Evolutionary conservation across 2,888 invertebrate genomes (phyloP), one percentile per base, ranked within the genome.

Genomic region (Pollenia angustigena): DNA sequence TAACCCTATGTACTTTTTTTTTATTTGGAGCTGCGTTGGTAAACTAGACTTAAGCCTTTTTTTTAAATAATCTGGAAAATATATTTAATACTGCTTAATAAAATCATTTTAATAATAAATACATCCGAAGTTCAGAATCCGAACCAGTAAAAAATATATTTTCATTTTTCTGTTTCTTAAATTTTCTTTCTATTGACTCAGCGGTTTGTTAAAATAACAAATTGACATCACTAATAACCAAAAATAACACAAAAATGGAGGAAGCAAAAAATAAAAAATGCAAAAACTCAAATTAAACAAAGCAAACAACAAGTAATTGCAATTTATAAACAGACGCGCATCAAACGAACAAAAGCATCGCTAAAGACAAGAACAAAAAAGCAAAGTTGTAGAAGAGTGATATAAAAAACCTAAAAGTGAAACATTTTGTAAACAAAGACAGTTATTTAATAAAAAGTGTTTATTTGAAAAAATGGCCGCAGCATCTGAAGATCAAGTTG

Each of bases 401-500:
- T 32, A 42, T 46, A 66, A 76, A 54, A 44, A 60, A 42, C 12
- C 18, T 42, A 8, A 46, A 66, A 81, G 32, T 79, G 52, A 9
- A 72, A 40, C 50, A 58, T 54, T 75, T 60, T 3, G 44, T 44
- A 66, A 74, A 78, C 48, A 85, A 64, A 78, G 71, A 16, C 16
- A 64, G 44, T 58, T 16, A 12, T 10, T 8, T 2, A 66, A 52
- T 2, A 66, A 52, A 71, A 79, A 66, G 32, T 16, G 11, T 60
- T 18, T n/a, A 56, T 54, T 52, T 48, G n/a, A 32, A 32, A 32
- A 85, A 79, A 88, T 88, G 88, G 85, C 88, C 56, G 58, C 79
- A n/a, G 66, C 79, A 16, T 82, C 85, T 2, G 87, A 86, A 56
- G 92, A 92, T 80, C 91, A 91, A 89, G 90, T 90, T 40, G 92